Conservation (phyloP, 2,113 vertebrate species). For the Lophura nycthemera region DNA sequence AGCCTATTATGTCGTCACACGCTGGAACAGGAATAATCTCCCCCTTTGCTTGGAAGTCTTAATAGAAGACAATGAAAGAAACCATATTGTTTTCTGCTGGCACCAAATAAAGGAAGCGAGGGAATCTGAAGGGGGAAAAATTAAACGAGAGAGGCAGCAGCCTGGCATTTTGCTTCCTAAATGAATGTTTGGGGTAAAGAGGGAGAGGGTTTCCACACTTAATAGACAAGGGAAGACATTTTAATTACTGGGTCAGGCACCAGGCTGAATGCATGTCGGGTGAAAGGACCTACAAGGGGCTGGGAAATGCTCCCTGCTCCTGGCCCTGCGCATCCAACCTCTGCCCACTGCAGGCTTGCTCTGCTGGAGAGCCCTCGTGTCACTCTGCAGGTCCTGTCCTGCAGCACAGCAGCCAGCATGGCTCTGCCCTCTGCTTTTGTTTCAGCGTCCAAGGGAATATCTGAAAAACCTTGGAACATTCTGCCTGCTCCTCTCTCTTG, state of each 20-base stretch:
- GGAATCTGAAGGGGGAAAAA: conserved; percentile 47
- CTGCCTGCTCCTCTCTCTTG: background rate
- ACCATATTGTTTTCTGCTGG: conserved; percentile 46
- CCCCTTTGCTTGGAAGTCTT: conserved; percentile 52
- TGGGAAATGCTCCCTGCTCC: too few relatives aligned
- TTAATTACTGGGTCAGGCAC: conserved; percentile 59
- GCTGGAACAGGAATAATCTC: conserved; percentile 71
- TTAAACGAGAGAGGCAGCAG: conserved; percentile 9
- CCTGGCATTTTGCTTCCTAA: conserved; percentile 51
- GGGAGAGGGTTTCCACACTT: conserved; percentile 54
- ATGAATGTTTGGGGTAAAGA: conserved; percentile 59
- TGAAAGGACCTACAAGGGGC: too few relatives aligned
- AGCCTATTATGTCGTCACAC: conserved; percentile 81
- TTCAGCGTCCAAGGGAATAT: background rate
- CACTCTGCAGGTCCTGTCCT: background rate
- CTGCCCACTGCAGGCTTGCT: too few relatives aligned
- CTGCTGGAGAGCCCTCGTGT: too few relatives aligned
- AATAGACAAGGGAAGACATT: conserved; percentile 40
- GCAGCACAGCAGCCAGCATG: background rate
- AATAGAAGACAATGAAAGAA: conserved; percentile 66
- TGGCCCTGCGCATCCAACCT: too few relatives aligned
- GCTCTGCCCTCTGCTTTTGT: background rate
- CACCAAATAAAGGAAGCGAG: conserved; percentile 69
- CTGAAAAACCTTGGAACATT: background rate
- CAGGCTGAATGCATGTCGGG: background rate